Conservation (phyloP, 2,888 invertebrate species). For the Apodemia duryi region DNA sequence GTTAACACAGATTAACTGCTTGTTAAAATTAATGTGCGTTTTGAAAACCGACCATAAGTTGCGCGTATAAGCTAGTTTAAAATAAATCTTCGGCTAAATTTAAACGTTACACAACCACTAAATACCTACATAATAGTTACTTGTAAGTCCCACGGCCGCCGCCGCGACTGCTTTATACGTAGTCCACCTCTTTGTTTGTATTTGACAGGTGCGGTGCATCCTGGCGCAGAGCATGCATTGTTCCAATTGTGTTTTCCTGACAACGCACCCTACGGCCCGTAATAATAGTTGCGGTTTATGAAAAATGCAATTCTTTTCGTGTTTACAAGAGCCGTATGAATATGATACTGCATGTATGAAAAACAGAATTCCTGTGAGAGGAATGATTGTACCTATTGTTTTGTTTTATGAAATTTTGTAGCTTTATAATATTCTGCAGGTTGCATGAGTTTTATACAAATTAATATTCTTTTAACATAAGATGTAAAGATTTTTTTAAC, state of each 20-base stretch:
- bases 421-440: not conserved
- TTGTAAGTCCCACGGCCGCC: not conserved
- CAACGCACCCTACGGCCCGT: conserved; percentile 27
- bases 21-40: no score
- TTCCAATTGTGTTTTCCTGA: conserved; percentile 32
- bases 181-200: conserved; percentile 5
- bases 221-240: conserved; percentile 19
- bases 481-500: no score
- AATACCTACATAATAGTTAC: not conserved
- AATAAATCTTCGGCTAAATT: no score
- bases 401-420: conserved; percentile 4
- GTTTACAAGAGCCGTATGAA: conserved; percentile 22
- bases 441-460: not conserved
- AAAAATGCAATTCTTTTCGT: conserved; percentile 37
- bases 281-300: conserved; percentile 35
- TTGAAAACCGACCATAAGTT: no score
- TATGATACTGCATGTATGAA: conserved; percentile 6
- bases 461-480: no score
- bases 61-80: no score
- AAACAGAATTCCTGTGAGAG: not conserved
- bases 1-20: no score
- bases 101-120: no score
- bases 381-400: not conserved
- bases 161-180: not conserved
- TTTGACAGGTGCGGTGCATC: conserved; percentile 23